A percentile compares a stretch with the other conserved stretches of the same genome.
These are phyloP conservation scores for Drosophila siamana DNA, from an alignment of 2,888 invertebrate species.

Conservation along the genomic window DNA sequence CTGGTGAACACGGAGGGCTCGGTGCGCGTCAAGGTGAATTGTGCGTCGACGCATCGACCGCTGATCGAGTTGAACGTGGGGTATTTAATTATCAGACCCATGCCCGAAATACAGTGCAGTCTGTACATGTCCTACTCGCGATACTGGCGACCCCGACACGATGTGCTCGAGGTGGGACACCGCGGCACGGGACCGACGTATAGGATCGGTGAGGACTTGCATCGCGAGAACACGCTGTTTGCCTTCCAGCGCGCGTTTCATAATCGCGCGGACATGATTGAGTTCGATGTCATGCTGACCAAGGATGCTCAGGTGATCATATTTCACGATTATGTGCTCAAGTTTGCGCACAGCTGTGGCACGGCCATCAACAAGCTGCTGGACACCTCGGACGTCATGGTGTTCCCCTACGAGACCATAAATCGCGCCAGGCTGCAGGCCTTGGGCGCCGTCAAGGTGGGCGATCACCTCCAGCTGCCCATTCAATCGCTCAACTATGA, in stretches of 20 bases:
- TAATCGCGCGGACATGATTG: conserved; percentile 97
- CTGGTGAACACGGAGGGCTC: conserved; percentile 91
- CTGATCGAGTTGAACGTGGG: conserved; percentile 90
- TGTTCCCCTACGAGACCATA: conserved; percentile 96
- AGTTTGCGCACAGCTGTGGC: conserved; percentile 91
- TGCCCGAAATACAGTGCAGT: conserved; percentile 35
- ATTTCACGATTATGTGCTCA: conserved; percentile 96
- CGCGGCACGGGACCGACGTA: conserved; percentile 96
- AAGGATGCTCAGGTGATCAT: conserved; percentile 97
- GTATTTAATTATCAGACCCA: conserved; percentile 86
- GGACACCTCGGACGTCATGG: conserved; percentile 90
- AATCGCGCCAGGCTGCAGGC: conserved; percentile 94
- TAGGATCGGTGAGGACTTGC: conserved; percentile 88
- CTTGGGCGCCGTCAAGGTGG: conserved; percentile 85
- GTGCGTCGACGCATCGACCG: conserved; percentile 93
- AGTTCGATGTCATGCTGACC: conserved; percentile 98
- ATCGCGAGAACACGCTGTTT: conserved; percentile 97
- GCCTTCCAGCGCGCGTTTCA: conserved; percentile 94
- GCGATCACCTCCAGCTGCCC: conserved; percentile 45
- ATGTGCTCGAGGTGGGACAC: conserved; percentile 96
- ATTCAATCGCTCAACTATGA: conserved; percentile 90
- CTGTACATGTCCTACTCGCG: conserved; percentile 89
- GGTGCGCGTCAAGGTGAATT: conserved; percentile 91
- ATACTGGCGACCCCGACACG: conserved; percentile 93
- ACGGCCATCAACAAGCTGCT: conserved; percentile 88